These are phyloP conservation scores for Synanthedon formicaeformis DNA, from an alignment of 2,888 invertebrate species.

Conservation along the genomic window DNA sequence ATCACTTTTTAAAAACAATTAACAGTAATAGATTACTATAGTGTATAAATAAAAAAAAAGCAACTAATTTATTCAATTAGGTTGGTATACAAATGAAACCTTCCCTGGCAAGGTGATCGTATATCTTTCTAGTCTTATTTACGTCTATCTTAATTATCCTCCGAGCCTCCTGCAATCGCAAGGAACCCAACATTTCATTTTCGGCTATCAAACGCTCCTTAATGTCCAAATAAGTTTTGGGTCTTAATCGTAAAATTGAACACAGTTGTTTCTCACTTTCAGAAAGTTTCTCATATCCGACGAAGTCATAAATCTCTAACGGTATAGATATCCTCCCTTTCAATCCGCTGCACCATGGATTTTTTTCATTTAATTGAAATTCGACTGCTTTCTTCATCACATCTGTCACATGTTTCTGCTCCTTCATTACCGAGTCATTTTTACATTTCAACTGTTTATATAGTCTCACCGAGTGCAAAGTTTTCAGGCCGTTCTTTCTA, in stretches of 20 bases:
- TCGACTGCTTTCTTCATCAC: slow-evolving; percentile 49
- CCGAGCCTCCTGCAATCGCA: slow-evolving; percentile 85
- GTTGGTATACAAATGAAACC: slow-evolving; percentile 76
- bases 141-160: slow-evolving; percentile 92
- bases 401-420: slow-evolving; percentile 41
- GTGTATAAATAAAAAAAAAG: no score
- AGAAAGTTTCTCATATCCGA: slow-evolving; percentile 81
- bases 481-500: slow-evolving; percentile 77
- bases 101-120: slow-evolving; percentile 79
- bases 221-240: slow-evolving; percentile 82
- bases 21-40: no score
- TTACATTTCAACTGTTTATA: slow-evolving; percentile 75
- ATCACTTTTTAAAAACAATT: background rate
- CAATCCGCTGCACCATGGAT: slow-evolving; percentile 15
- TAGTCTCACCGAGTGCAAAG: slow-evolving; percentile 72
- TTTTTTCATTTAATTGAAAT: slow-evolving; percentile 32
- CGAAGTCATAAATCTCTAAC: slow-evolving; percentile 77
- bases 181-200: slow-evolving; percentile 78
- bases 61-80: slow-evolving; percentile 16
- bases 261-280: slow-evolving; percentile 82
- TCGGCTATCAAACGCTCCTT: slow-evolving; percentile 80
- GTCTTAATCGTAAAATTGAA: slow-evolving; percentile 79
- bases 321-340: slow-evolving; percentile 56
- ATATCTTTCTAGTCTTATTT: slow-evolving; percentile 90
- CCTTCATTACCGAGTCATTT: slow-evolving; percentile 67